Conservation (phyloP, 2,888 invertebrate genomes). For the Cataglyphis rosenhaueri region DNA sequence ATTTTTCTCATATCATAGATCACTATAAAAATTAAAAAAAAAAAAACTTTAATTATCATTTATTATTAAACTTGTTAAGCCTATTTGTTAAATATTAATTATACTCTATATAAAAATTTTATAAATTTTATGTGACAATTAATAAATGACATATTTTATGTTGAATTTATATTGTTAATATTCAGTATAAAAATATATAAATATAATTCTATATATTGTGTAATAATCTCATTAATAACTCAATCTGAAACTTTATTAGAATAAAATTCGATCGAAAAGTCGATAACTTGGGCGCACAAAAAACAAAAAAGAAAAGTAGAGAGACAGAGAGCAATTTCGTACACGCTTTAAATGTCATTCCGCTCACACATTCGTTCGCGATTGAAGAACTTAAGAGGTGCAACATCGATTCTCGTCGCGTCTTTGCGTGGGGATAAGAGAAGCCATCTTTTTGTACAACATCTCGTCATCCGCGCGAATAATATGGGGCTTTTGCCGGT, state of each 20-base stretch:
- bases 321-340: not conserved
- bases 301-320: too few relatives aligned
- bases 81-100: not conserved
- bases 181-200: not conserved
- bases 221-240: not conserved
- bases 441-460: not conserved
- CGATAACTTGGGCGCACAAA: too few relatives aligned
- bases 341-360: constrained; percentile 13
- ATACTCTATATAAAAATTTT: not conserved
- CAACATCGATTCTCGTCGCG: constrained; percentile 37
- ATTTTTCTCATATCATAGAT: not conserved
- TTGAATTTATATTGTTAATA: not conserved
- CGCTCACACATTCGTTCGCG: not conserved
- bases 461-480: constrained; percentile 35
- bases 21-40: not conserved
- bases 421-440: constrained; percentile 18
- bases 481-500: not conserved
- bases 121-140: not conserved
- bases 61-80: not conserved
- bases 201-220: not conserved
- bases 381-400: constrained; percentile 43
- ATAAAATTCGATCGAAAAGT: too few relatives aligned
- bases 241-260: too few relatives aligned
- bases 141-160: too few relatives aligned
- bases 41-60: not conserved